Conservation (phyloP, 2,797 vertebrate species). For the Alfaro cultratus region DNA sequence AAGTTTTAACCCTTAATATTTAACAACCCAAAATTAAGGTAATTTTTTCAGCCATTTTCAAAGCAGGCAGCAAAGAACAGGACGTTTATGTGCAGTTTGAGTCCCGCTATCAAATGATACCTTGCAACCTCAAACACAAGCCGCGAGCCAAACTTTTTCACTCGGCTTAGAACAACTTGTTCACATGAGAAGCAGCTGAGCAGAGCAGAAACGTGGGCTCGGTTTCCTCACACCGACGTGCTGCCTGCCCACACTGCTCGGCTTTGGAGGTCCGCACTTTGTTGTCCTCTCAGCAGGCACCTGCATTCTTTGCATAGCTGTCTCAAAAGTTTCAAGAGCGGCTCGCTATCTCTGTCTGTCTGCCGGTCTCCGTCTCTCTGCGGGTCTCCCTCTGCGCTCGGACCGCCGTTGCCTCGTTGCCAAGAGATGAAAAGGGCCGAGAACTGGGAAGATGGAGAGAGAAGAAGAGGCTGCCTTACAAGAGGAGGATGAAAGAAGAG, state of each 20-base stretch:
- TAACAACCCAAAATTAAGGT: background rate
- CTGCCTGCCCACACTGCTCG: slow-evolving; percentile 58
- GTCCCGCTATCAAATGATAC: slow-evolving; percentile 15
- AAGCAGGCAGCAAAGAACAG: background rate
- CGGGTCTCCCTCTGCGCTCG: slow-evolving; percentile 38
- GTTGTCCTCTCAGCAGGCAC: slow-evolving; percentile 77
- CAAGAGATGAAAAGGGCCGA: slow-evolving; percentile 72
- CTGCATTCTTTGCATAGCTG: slow-evolving; percentile 80
- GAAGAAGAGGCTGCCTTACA: slow-evolving; percentile 52
- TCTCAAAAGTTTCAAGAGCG: slow-evolving; percentile 69
- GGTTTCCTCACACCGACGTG: slow-evolving; percentile 57
- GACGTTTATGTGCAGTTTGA: slow-evolving; percentile 9
- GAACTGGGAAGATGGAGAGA: slow-evolving; percentile 63
- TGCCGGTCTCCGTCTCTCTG: slow-evolving; percentile 30
- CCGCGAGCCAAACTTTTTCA: slow-evolving; percentile 33
- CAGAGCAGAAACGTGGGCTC: slow-evolving; percentile 44
- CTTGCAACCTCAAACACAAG: background rate
- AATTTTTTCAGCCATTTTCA: background rate
- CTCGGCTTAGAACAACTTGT: slow-evolving; percentile 39
- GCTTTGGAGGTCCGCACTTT: slow-evolving; percentile 73
- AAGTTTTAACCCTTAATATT: background rate
- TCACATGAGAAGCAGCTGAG: slow-evolving; percentile 52
- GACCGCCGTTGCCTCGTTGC: slow-evolving; percentile 72
- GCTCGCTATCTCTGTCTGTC: slow-evolving; percentile 63
- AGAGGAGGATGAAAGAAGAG: slow-evolving; percentile 67